phyloP scores from a whole-genome alignment of 2,888 invertebrate species.

The Himalopsyche anomala region DNA sequence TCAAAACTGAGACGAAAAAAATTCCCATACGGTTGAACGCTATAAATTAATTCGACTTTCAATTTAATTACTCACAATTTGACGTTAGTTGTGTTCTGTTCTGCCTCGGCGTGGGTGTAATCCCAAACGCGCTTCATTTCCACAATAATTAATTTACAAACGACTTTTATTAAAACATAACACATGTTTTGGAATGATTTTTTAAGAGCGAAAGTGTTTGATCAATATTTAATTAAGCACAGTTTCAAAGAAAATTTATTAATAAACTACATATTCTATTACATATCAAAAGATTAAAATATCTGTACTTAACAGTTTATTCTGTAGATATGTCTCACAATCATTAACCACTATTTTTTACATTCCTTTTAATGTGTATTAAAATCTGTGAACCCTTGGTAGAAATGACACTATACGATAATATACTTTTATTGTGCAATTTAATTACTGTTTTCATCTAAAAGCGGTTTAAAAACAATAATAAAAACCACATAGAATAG shows the following conservation, averaged over 20 bases:
- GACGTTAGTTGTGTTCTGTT: neutral
- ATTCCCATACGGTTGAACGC: neutral
- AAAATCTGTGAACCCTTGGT: too few species aligned
- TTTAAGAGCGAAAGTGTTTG: conserved; percentile 1
- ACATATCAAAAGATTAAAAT: too few species aligned
- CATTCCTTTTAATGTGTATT: too few species aligned
- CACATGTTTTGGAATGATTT: conserved; percentile 12
- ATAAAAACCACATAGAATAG: too few species aligned
- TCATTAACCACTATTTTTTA: too few species aligned
- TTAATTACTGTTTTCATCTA: too few species aligned
- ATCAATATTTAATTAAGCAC: neutral
- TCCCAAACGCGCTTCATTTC: neutral
- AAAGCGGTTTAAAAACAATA: too few species aligned
- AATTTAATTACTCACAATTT: conserved; percentile 28
- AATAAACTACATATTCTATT: too few species aligned
- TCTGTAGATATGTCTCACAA: too few species aligned
- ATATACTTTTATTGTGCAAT: too few species aligned
- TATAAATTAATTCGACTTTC: conserved; percentile 6
- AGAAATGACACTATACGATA: too few species aligned
- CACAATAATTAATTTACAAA: conserved; percentile 2
- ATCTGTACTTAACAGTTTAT: too few species aligned
- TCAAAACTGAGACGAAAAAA: conserved; percentile 3
- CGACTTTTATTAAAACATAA: neutral
- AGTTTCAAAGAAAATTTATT: neutral
- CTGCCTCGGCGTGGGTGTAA: neutral